phyloP scores from a whole-genome alignment of 2,797 vertebrate species.

The Tachyglossus aculeatus region DNA sequence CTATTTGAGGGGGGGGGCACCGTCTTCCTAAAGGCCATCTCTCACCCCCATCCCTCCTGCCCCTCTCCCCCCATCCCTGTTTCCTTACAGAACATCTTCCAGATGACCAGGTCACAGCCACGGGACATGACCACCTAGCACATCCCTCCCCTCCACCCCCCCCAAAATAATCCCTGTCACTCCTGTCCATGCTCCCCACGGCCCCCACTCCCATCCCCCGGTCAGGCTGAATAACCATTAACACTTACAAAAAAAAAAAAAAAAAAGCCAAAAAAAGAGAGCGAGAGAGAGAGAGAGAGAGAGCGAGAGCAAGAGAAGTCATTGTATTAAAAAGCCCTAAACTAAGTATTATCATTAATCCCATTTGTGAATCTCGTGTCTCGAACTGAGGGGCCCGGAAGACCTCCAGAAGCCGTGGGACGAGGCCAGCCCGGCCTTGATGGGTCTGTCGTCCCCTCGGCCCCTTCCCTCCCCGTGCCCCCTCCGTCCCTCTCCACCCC shows the following conservation, averaged over 20 bases:
- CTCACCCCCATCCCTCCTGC: constrained; percentile 6
- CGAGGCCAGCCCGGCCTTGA: no score
- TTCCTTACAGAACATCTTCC: constrained; percentile 93
- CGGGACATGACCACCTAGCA: constrained; percentile 90
- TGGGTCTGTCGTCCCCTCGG: no score
- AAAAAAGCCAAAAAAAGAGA: no score
- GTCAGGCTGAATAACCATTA: constrained; percentile 67
- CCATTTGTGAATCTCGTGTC: constrained; percentile 45
- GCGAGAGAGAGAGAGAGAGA: constrained; percentile 39
- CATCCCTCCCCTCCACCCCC: neutral
- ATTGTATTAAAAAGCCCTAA: constrained; percentile 67
- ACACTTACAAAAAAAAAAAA: constrained; percentile 58
- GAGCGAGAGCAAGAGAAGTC: constrained; percentile 38
- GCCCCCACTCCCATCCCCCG: constrained; percentile 19
- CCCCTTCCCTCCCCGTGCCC: no score
- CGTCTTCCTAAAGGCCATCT: neutral
- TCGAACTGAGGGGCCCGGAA: constrained; percentile 31
- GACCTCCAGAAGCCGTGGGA: neutral
- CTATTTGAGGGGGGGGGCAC: neutral
- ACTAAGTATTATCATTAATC: constrained; percentile 68
- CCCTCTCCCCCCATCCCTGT: constrained; percentile 29
- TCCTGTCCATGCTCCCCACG: neutral
- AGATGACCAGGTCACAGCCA: constrained; percentile 90
- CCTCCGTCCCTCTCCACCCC: no score
- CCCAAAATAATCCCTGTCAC: constrained; percentile 1